Evolutionary conservation across 2,113 vertebrate species (phyloP).

Genomic region (Gallinago paraguaiae): DNA sequence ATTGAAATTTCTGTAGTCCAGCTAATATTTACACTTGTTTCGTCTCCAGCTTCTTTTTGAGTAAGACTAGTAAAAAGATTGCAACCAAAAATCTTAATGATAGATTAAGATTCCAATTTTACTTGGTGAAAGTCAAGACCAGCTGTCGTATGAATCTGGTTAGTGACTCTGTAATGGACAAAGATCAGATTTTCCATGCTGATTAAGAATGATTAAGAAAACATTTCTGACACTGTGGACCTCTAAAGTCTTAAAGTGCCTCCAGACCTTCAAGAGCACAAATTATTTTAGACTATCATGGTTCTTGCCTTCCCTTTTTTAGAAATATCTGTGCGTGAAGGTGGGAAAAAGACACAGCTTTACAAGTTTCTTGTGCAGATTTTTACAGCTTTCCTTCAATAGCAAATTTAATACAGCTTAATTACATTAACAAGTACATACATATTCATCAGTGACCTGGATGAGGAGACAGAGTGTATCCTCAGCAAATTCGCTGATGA

Average conservation of each 20-base stretch:
- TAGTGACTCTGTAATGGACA: neutral
- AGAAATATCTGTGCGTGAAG: rapidly evolving
- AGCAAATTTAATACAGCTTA: neutral
- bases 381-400: neutral
- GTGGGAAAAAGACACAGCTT: neutral
- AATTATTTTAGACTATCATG: neutral
- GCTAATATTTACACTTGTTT: neutral
- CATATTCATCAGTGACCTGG: too few relatives aligned
- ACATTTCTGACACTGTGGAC: neutral
- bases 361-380: neutral
- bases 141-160: neutral
- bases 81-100: neutral
- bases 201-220: neutral
- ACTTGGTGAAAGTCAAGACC: neutral
- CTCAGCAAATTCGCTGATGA: too few relatives aligned
- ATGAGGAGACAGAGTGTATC: too few relatives aligned
- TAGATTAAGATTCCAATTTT: neutral
- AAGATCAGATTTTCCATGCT: neutral
- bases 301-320: neutral
- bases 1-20: neutral
- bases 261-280: neutral
- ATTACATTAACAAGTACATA: neutral
- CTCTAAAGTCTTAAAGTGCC: neutral
- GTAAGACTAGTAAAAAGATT: neutral
- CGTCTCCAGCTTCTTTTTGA: neutral